Conservation (phyloP, 2,888 invertebrate genomes). For the Pegoplata infirma region DNA sequence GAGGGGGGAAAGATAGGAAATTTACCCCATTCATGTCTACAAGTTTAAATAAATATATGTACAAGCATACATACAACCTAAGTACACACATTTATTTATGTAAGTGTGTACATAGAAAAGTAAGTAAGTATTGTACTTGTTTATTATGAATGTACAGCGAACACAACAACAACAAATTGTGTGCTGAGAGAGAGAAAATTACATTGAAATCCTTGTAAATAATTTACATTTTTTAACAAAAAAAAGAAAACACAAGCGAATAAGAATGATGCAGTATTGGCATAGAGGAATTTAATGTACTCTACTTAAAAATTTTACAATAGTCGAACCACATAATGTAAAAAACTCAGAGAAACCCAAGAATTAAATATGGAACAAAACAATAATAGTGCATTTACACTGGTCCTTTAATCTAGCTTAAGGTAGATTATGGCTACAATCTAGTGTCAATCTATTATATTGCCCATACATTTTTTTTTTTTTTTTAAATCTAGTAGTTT, state of each 20-base stretch:
- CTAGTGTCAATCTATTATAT: no score
- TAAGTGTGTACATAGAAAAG: conserved; percentile 8
- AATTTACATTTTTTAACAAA: conserved; percentile 65
- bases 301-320: no score
- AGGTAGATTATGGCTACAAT: no score
- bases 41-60: conserved; percentile 52
- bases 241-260: conserved; percentile 20
- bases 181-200: conserved; percentile 40
- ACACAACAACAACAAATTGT: conserved; percentile 23
- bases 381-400: no score
- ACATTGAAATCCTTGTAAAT: conserved; percentile 66
- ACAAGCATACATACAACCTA: conserved; percentile 20
- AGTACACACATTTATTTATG: conserved; percentile 8
- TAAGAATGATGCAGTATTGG: conserved; percentile 14
- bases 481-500: no score
- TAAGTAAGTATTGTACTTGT: conserved; percentile 5
- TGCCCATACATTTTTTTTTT: no score
- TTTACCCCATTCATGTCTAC: conserved; percentile 39
- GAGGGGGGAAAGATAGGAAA: not conserved
- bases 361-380: no score
- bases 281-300: not conserved
- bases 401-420: no score
- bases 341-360: no score
- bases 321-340: no score
- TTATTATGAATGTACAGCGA: conserved; percentile 18